Evolutionary conservation across 1,140 invertebrate species (phyloP).

Genomic region (Pseudomyrmex flavicornis): DNA sequence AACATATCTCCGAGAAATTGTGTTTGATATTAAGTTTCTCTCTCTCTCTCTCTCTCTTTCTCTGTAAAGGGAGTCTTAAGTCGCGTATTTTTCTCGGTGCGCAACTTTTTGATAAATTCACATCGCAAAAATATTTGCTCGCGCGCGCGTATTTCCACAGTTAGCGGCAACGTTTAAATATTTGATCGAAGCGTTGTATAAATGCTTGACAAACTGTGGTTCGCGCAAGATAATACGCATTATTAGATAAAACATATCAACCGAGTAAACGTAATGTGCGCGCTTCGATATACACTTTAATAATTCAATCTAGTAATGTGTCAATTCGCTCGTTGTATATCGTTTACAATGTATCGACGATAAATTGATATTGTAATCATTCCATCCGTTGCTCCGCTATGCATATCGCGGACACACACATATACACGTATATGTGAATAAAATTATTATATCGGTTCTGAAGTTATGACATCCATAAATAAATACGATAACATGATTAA

Average conservation of each 20-base stretch:
- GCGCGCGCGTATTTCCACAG: neutral
- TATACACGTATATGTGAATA: neutral
- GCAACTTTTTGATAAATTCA: neutral
- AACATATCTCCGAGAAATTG: neutral
- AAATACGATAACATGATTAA: constrained; percentile 4
- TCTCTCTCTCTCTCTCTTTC: too few relatives aligned
- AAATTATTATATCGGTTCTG: constrained; percentile 13
- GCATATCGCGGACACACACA: neutral
- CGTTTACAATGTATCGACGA: constrained; percentile 15
- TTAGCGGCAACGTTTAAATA: constrained; percentile 13
- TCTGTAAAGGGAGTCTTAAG: neutral
- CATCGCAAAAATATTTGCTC: neutral
- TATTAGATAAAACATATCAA: constrained; percentile 9
- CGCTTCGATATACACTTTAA: constrained; percentile 33
- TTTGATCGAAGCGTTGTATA: constrained; percentile 15
- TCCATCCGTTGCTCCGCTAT: constrained; percentile 16
- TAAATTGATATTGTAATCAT: constrained; percentile 51
- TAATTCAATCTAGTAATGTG: constrained; percentile 37
- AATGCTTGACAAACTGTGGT: constrained; percentile 37
- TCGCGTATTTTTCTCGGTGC: neutral
- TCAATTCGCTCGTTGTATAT: constrained; percentile 34
- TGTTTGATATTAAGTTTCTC: neutral
- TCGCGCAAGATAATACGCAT: neutral
- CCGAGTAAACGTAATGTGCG: constrained; percentile 28
- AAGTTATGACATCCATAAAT: neutral